phyloP scores from a whole-genome alignment of 2,888 invertebrate genomes.

The Drosophila kokeensis region DNA sequence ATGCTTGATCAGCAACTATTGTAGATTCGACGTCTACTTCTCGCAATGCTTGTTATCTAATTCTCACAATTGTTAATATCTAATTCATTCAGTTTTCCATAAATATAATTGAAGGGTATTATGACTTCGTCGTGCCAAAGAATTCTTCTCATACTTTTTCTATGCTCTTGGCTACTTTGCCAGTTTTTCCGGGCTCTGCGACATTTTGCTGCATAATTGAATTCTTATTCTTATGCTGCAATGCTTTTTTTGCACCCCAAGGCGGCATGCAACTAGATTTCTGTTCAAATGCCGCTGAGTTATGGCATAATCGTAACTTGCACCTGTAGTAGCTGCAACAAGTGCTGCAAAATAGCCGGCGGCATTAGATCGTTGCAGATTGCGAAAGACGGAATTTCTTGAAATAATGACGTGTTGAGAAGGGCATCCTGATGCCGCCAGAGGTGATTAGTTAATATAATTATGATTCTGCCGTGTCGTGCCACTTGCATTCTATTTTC shows the following conservation, averaged over 20 bases:
- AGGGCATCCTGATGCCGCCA: constrained; percentile 70
- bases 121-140: not conserved
- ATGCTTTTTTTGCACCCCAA: constrained; percentile 13
- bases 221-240: constrained; percentile 65
- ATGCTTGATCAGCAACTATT: not conserved
- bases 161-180: constrained; percentile 1
- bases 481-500: constrained; percentile 16
- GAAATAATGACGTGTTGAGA: constrained; percentile 69
- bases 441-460: constrained; percentile 73
- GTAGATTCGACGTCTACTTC: not conserved
- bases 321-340: constrained; percentile 52
- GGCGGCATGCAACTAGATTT: constrained; percentile 40
- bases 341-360: constrained; percentile 22
- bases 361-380: constrained; percentile 62
- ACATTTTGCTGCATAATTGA: constrained; percentile 79
- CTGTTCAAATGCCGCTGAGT: constrained; percentile 56
- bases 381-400: constrained; percentile 55
- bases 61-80: not conserved
- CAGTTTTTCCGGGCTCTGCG: constrained; percentile 46
- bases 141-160: not conserved
- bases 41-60: not conserved
- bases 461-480: constrained; percentile 57
- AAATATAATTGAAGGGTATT: not conserved
- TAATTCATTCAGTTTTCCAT: not conserved
- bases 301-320: constrained; percentile 81